phyloP scores from a whole-genome alignment of 2,888 invertebrate species.

The Sphaeridia pumilis region DNA sequence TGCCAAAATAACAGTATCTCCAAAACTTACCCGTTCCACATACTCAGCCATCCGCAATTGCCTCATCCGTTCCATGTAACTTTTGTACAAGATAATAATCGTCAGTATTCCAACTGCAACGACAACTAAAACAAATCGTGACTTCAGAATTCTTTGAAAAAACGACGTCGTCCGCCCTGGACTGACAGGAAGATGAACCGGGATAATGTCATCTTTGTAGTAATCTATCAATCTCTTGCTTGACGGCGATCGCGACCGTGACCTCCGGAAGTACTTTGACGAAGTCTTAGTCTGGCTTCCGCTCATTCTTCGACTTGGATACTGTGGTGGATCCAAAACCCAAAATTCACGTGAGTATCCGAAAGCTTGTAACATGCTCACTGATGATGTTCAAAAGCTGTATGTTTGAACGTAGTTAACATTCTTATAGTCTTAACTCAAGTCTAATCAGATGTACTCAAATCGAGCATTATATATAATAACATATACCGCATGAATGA shows the following conservation, averaged over 20 bases:
- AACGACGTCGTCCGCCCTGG: neutral
- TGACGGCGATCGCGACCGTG: neutral
- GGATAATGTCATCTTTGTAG: too few relatives aligned
- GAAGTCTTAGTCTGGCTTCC: too few relatives aligned
- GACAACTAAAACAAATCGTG: conserved; percentile 4
- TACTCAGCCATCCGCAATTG: conserved; percentile 4
- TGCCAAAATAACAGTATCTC: too few relatives aligned
- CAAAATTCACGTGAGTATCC: neutral
- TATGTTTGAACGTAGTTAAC: too few relatives aligned
- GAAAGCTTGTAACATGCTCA: neutral
- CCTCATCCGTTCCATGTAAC: conserved; percentile 1
- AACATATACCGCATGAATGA: too few relatives aligned
- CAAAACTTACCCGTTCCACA: conserved; percentile 10
- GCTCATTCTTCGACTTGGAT: neutral
- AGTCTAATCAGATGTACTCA: too few relatives aligned
- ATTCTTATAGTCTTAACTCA: too few relatives aligned
- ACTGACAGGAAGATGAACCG: conserved; percentile 8
- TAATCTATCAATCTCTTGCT: neutral
- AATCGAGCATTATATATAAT: too few relatives aligned
- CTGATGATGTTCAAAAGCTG: too few relatives aligned
- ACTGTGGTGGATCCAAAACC: neutral
- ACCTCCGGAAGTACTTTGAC: too few relatives aligned
- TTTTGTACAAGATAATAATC: conserved; percentile 1
- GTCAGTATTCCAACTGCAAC: neutral
- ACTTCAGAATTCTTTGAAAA: neutral